Evolutionary conservation across 2,888 invertebrate species (phyloP), one percentile per base, ranked within the genome.

Genomic region (Megamerina dolium): DNA sequence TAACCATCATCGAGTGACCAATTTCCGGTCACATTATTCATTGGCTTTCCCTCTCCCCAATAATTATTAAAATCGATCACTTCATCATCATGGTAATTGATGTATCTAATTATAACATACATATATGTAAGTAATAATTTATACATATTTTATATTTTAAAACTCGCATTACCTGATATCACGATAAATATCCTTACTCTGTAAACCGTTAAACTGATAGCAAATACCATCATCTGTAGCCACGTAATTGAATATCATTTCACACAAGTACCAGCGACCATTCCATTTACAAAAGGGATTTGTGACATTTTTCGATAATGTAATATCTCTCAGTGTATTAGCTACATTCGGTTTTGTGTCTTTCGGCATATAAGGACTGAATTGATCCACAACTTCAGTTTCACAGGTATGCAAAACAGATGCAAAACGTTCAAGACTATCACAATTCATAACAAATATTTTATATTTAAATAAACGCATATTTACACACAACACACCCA

Each of bases 1-100:
- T 81, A 85, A 0, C 84, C 84, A 1, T 72, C 66, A 53, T 82
- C 82, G 49, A 84, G 64, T 23, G 74, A 76, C 85, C 85, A 85
- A 18, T 54, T 59, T 2, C 68, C 68, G 0, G 48, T 50, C 3
- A 63, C 51, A 0, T 59, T 35, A 19, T 66, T 62, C 12, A 56
- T 51, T 0, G 55, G 50, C 20, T 60, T 26, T 2, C 46, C 36
- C 5, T 19, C 18, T 19, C 65, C 67, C 14, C 57, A 59, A 36
- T 48, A 55, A 21, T 63, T 54, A 17, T 68, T 64, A 26, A 63
- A 68, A 41, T 64, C 47, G 10, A 67, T 52, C 4, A 55, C 33
- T 3, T 57, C 56, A 2, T 59, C 56, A 40, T 68, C 70, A 10
- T 51, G 50, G 29, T 60, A 61, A 46, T 61, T 16, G n/a, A 31